Base-by-base conservation (phyloP, 2,797 vertebrate genomes). In the Loris lydekkerianus region DNA sequence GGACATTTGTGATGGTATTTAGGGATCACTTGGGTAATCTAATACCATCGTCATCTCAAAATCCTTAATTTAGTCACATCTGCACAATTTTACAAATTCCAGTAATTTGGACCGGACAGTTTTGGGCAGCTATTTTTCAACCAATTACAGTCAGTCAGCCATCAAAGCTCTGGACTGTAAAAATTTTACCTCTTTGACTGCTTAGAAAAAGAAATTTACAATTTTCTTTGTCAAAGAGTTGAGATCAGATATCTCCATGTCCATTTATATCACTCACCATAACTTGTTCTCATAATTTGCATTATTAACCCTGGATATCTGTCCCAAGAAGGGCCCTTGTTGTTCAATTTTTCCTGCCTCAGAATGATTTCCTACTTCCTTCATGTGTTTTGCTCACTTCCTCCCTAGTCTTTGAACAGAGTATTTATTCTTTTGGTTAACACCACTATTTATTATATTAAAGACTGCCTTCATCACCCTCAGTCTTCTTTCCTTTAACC, bases 391-490 rank as follows among this genome's bases (percentile, higher is more conserved):
- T 85, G 56, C 20, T 37, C 1, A 83, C 14, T 34, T 78, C 25
- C 20, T 85, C 75, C 4, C 10, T 86, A 46, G 27, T 84, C 11
- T 87, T 23, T 95, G 67, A 96, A 89, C 92, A 23, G 5, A 89
- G 10, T 27, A n/a, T 61, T n/a, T 87, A 58, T 61, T 88, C 0
- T 88, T 92, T 81, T 76, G 29, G 81, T 34, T 90, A 91, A 77
- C 65, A 77, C 73, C 85, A 73, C 43, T 14, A 80, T 29, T 89
- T 56, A 25, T 53, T 61, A 58, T 49, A n/a, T 29, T 58, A 58
- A 94, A 86, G 5, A 4, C 13, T 86, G n/a, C 43, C 31, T 76
- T 69, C 90, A 53, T 40, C n/a, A 87, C 40, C 4, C 3, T 10
- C 15, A 46, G 29, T 37, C 15, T 91, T 72, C 29, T 40, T 82